Evolutionary conservation across 2,888 invertebrate genomes (phyloP), one percentile per base, ranked within the genome.

Genomic region (Pharmacophagus antenor): DNA sequence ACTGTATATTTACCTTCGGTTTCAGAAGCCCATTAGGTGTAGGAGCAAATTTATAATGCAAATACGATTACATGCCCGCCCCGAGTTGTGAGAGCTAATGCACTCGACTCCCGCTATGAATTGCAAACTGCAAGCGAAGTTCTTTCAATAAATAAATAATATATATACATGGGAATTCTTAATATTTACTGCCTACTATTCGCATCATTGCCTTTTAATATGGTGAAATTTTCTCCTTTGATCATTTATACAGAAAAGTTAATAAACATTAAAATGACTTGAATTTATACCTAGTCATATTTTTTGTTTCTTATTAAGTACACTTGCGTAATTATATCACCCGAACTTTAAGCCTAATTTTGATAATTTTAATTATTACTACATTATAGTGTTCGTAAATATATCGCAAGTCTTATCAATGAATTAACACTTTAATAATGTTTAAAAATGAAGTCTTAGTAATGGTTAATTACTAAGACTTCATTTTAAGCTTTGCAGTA

Each of bases 21-120:
- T 76, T 77, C 75, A 76, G 75, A 68, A 79, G 77, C 72, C 84
- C 84, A 87, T 88, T 89, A 88, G 76, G 76, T 80, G 82, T 83
- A 82, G 79, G 77, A 81, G 84, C 82, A 84, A 84, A 88, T 88
- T 88, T 88, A 88, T 89, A 88, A 89, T 89, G 89, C 85, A 90
- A 89, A 90, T 88, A 88, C 83, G 85, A 89, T 88, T 88, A 88
- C 85, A 78, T 68, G 76, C 78, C 75, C 72, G 75, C 71, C 72
- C 65, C 72, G 76, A 76, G 80, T 75, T 71, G 76, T 73, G 77
- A 78, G 68, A 73, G 84, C 86, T 88, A 88, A 89, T 89, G 88
- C 88, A 88, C 83, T 84, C 77, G 66, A 71, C 72, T 70, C 67
- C 63, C 74, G 77, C 82, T 82, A 85, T 85, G 85, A 87, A 87